These are phyloP conservation scores for Noctua janthina DNA, from an alignment of 2,888 invertebrate species.

Conservation along the genomic window DNA sequence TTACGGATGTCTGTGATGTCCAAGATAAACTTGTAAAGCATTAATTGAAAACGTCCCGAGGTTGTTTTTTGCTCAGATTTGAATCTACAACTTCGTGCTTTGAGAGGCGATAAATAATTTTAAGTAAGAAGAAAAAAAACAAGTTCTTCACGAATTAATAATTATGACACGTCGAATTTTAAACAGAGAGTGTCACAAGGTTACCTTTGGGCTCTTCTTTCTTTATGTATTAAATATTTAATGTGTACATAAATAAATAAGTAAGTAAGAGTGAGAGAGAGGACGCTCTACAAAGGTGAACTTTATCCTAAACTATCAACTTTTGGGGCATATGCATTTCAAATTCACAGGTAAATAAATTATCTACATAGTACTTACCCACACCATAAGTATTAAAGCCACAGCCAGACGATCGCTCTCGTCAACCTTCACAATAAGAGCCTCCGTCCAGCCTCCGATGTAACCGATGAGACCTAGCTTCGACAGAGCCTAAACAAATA, in stretches of 20 bases:
- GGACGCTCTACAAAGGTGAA: no score
- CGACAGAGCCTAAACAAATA: constrained; percentile 92
- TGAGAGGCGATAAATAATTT: no score
- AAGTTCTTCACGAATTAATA: no score
- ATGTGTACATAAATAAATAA: background rate
- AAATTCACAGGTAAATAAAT: background rate
- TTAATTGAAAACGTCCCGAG: background rate
- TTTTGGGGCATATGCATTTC: background rate
- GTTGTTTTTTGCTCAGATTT: background rate
- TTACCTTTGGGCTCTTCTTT: background rate
- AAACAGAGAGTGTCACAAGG: no score
- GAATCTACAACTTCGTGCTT: no score
- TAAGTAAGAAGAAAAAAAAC: no score
- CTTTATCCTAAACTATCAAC: background rate
- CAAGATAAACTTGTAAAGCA: background rate
- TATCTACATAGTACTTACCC: constrained; percentile 88
- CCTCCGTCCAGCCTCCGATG: constrained; percentile 94
- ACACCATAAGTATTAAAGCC: constrained; percentile 94
- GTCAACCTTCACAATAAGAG: constrained; percentile 92
- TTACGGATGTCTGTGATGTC: background rate
- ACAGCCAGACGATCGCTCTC: constrained; percentile 92
- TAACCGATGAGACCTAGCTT: constrained; percentile 95
- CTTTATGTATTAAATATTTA: background rate
- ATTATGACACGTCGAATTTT: no score
- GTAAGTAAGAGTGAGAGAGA: background rate